Evolutionary conservation across 2,113 vertebrate species (phyloP).

Genomic region (Perca flavescens): DNA sequence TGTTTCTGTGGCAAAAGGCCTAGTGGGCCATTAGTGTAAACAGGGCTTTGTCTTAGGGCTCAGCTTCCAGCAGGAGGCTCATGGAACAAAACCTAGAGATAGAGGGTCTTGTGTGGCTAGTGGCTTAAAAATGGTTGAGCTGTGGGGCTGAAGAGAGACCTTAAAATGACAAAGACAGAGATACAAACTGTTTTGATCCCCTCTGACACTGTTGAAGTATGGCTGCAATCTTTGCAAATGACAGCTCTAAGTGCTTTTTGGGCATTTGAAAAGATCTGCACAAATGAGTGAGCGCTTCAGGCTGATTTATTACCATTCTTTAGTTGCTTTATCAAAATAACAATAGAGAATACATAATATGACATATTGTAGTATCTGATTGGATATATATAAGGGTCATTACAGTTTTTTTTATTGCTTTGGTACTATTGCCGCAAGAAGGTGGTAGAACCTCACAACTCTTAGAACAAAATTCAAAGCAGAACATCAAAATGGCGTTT

Average conservation of each 20-base stretch:
- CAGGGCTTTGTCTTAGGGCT: conserved; percentile 88
- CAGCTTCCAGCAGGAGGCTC: conserved; percentile 82
- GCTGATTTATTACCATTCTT: neutral
- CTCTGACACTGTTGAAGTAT: conserved; percentile 27
- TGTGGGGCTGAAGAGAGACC: conserved; percentile 69
- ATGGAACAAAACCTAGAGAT: conserved; percentile 78
- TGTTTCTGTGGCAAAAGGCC: conserved; percentile 85
- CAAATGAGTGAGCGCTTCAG: neutral
- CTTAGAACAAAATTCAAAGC: too few species aligned
- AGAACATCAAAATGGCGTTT: too few species aligned
- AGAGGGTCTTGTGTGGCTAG: conserved; percentile 79
- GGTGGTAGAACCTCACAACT: too few species aligned
- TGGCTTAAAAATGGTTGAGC: conserved; percentile 75
- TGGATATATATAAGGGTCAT: conserved; percentile 2
- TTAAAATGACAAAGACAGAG: conserved; percentile 73
- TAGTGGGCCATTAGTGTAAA: conserved; percentile 88
- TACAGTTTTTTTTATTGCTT: too few species aligned
- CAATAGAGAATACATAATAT: conserved; percentile 11
- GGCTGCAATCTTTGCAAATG: conserved; percentile 28
- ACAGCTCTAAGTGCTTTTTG: conserved; percentile 18
- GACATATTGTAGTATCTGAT: neutral
- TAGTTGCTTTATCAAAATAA: neutral
- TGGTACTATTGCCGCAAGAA: too few species aligned
- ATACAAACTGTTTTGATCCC: conserved; percentile 56
- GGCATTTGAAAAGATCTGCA: conserved; percentile 29